These are phyloP conservation scores for Cottus gobio DNA, from an alignment of 2,113 vertebrate genomes.

Conservation along the genomic window DNA sequence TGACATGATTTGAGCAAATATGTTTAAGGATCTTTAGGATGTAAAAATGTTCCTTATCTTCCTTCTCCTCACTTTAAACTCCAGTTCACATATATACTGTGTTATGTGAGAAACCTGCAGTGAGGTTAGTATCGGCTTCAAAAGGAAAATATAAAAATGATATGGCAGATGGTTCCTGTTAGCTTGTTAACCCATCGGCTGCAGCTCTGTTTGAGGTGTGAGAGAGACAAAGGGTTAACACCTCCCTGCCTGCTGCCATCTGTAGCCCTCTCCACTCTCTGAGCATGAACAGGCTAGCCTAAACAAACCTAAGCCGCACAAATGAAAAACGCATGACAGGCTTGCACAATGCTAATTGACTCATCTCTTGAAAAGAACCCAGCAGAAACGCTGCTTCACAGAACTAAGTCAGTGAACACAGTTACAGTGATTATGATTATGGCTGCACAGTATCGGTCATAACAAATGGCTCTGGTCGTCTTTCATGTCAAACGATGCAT, in stretches of 20 bases:
- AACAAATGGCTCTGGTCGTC: slow-evolving; percentile 4
- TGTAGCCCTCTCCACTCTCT: slow-evolving; percentile 45
- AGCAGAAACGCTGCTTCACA: slow-evolving; percentile 45
- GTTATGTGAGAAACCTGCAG: neutral
- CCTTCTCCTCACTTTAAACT: slow-evolving; percentile 19
- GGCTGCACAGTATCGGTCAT: slow-evolving; percentile 7
- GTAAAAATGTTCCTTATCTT: too few species aligned
- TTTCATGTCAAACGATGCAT: neutral
- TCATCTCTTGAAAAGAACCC: slow-evolving; percentile 53
- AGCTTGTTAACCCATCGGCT: slow-evolving; percentile 57
- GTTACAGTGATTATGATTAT: slow-evolving; percentile 28
- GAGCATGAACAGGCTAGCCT: slow-evolving; percentile 31
- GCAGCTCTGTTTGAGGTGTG: slow-evolving; percentile 58
- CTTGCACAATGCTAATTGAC: slow-evolving; percentile 61
- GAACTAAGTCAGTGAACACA: slow-evolving; percentile 54
- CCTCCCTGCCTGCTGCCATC: slow-evolving; percentile 65
- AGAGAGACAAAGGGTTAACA: slow-evolving; percentile 70
- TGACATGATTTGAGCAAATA: neutral
- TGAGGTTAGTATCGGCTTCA: slow-evolving; percentile 25
- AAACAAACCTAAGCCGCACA: slow-evolving; percentile 43
- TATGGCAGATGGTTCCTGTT: slow-evolving; percentile 60
- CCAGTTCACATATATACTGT: slow-evolving; percentile 1
- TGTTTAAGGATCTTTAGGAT: too few species aligned
- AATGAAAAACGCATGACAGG: slow-evolving; percentile 53
- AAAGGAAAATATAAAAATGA: slow-evolving; percentile 32